Percentiles rank a stretch among this genome's conserved stretches.
These are phyloP conservation scores for Macrostomum lignano DNA, from an alignment of 1,140 invertebrate genomes.

Conservation along the genomic window DNA sequence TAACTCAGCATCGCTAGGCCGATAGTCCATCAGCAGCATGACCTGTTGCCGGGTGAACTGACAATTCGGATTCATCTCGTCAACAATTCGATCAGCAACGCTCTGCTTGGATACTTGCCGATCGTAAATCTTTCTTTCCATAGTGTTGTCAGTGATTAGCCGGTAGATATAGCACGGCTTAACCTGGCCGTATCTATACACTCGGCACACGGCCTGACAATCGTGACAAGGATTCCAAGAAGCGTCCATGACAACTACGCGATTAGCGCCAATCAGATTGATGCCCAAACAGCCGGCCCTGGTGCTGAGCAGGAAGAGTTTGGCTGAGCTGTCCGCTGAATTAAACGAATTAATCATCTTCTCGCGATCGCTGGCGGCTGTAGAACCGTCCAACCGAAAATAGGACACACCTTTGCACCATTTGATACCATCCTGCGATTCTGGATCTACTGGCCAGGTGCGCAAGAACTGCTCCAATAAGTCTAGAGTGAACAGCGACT, in stretches of 20 bases:
- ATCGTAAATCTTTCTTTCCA: conserved; percentile 92
- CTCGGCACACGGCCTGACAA: conserved; percentile 81
- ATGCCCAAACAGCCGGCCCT: conserved; percentile 81
- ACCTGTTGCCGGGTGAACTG: conserved; percentile 75
- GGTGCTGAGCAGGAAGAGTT: conserved; percentile 80
- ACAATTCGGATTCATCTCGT: conserved; percentile 83
- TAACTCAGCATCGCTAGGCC: conserved; percentile 10
- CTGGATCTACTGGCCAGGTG: conserved; percentile 43
- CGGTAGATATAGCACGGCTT: conserved; percentile 82
- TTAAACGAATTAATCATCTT: conserved; percentile 91
- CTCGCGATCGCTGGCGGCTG: conserved; percentile 63
- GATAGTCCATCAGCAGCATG: conserved; percentile 60
- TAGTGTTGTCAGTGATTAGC: conserved; percentile 72
- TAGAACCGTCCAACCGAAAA: conserved; percentile 71
- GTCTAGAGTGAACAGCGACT: conserved; percentile 74
- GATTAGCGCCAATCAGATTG: conserved; percentile 70
- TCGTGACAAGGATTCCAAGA: conserved; percentile 99
- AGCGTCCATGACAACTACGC: conserved; percentile 85
- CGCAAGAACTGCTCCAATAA: conserved; percentile 81
- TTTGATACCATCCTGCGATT: conserved; percentile 29
- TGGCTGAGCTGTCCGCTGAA: conserved; percentile 37
- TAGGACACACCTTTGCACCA: conserved; percentile 66
- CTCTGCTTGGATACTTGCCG: conserved; percentile 53
- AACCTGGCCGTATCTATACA: conserved; percentile 77
- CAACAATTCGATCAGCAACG: conserved; percentile 68